Percentiles rank a stretch among this genome's conserved stretches.
Evolutionary conservation across 2,888 invertebrate genomes (phyloP).

Genomic region (Sinodicranocentrus sp.): DNA sequence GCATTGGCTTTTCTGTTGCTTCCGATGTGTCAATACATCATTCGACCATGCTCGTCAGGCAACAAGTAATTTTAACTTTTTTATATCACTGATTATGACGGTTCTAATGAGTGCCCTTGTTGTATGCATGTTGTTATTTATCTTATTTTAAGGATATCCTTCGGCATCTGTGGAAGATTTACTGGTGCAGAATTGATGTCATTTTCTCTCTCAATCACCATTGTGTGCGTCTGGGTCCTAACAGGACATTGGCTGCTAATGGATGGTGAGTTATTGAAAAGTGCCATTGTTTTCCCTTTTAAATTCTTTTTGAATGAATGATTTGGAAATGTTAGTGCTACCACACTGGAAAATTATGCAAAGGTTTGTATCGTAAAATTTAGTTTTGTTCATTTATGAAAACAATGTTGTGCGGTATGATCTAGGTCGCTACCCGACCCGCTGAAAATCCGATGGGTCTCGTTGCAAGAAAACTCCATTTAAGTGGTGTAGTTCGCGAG

Average conservation of each 20-base stretch:
- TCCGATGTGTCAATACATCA: slow-evolving; percentile 98
- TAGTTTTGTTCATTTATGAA: too few species aligned
- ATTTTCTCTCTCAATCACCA: slow-evolving; percentile 92
- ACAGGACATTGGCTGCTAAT: slow-evolving; percentile 99
- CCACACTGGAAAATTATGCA: too few species aligned
- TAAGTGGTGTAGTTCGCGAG: slow-evolving; percentile 89
- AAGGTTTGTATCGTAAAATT: too few species aligned
- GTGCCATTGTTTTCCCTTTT: slow-evolving; percentile 44
- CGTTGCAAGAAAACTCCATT: slow-evolving; percentile 94
- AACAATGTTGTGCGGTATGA: slow-evolving; percentile 33
- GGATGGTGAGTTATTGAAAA: slow-evolving; percentile 85
- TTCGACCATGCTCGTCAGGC: slow-evolving; percentile 89
- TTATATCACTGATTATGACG: too few species aligned
- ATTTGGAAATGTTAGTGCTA: too few species aligned
- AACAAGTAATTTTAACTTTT: slow-evolving; percentile 81
- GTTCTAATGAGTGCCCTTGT: too few species aligned
- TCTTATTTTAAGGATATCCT: slow-evolving; percentile 86
- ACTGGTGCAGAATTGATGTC: slow-evolving; percentile 96
- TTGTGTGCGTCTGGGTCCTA: slow-evolving; percentile 98
- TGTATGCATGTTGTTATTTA: too few species aligned
- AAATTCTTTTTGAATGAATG: too few species aligned
- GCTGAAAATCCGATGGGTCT: slow-evolving; percentile 96
- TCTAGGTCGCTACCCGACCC: slow-evolving; percentile 87
- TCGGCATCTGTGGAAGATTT: slow-evolving; percentile 95
- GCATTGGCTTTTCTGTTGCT: slow-evolving; percentile 96